Evolutionary conservation across 2,797 vertebrate genomes (phyloP).

Genomic region (Cyprinodon diabolis): DNA sequence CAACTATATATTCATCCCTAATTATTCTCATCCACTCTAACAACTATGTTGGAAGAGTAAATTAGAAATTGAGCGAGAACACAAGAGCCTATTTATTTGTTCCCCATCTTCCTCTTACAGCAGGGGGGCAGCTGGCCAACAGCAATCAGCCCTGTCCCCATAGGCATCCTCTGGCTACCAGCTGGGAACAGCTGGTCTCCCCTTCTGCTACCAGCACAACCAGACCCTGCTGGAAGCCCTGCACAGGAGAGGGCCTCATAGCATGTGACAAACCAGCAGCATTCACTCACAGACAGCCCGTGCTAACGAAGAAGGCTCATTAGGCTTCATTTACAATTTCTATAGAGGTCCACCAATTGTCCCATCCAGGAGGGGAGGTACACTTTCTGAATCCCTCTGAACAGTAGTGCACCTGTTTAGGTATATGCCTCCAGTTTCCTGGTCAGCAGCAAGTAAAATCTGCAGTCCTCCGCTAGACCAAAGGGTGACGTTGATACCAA

Average conservation of each 20-base stretch:
- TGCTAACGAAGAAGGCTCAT: conserved; percentile 74
- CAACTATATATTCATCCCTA: neutral
- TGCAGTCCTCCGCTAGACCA: conserved; percentile 6
- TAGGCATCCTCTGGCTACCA: conserved; percentile 78
- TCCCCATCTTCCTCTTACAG: conserved; percentile 69
- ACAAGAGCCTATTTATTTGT: conserved; percentile 67
- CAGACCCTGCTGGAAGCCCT: conserved; percentile 65
- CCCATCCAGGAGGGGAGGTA: conserved; percentile 22
- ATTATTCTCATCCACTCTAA: neutral
- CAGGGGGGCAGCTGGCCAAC: conserved; percentile 78
- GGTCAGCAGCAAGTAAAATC: conserved; percentile 4
- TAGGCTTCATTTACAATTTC: conserved; percentile 73
- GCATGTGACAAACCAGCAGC: conserved; percentile 57
- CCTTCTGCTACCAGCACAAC: conserved; percentile 72
- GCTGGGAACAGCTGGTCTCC: conserved; percentile 85
- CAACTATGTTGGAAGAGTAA: conserved; percentile 7
- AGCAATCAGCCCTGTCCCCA: conserved; percentile 78
- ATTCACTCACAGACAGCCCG: conserved; percentile 59
- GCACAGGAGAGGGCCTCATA: conserved; percentile 43
- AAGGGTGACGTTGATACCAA: conserved; percentile 38
- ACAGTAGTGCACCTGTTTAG: conserved; percentile 60
- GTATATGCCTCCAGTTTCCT: conserved; percentile 41
- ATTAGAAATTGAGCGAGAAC: conserved; percentile 19
- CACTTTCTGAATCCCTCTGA: conserved; percentile 26
- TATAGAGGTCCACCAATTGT: conserved; percentile 65